These are phyloP conservation scores for Cactoblastis cactorum DNA, from an alignment of 2,888 invertebrate genomes.

Conservation along the genomic window DNA sequence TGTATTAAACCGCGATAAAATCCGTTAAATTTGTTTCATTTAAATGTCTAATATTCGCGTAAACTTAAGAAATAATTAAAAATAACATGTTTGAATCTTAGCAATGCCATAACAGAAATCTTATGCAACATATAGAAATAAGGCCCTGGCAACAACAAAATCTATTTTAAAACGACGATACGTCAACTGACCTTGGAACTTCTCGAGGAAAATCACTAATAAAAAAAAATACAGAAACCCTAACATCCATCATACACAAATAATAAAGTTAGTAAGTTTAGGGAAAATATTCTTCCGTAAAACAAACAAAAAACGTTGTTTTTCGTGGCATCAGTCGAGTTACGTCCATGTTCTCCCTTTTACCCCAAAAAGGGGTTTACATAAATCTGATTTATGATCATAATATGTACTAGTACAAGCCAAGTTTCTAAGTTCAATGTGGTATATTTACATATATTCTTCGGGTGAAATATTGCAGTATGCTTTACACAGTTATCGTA, in stretches of 20 bases:
- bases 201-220: background rate
- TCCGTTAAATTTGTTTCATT: no score
- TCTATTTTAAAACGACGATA: no score
- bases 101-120: no score
- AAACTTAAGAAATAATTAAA: no score
- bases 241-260: background rate
- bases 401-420: slow-evolving; percentile 37
- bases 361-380: slow-evolving; percentile 44
- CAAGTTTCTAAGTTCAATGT: slow-evolving; percentile 56
- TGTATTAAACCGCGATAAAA: no score
- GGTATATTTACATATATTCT: slow-evolving; percentile 60
- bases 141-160: no score
- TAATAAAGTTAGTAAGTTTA: slow-evolving; percentile 6
- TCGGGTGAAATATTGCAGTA: slow-evolving; percentile 45
- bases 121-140: no score
- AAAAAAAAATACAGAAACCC: background rate
- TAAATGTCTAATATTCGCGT: no score
- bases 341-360: slow-evolving; percentile 29
- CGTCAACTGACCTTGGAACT: no score
- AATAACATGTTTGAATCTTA: no score
- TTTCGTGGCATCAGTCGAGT: slow-evolving; percentile 30
- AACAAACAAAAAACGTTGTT: slow-evolving; percentile 25
- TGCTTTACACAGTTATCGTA: slow-evolving; percentile 29
- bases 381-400: slow-evolving; percentile 54
- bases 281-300: background rate